A percentile compares a stretch with the other conserved stretches of the same genome.
Evolutionary conservation across 1,140 invertebrate species (phyloP).

Genomic region (Archegozetes longisetosus): DNA sequence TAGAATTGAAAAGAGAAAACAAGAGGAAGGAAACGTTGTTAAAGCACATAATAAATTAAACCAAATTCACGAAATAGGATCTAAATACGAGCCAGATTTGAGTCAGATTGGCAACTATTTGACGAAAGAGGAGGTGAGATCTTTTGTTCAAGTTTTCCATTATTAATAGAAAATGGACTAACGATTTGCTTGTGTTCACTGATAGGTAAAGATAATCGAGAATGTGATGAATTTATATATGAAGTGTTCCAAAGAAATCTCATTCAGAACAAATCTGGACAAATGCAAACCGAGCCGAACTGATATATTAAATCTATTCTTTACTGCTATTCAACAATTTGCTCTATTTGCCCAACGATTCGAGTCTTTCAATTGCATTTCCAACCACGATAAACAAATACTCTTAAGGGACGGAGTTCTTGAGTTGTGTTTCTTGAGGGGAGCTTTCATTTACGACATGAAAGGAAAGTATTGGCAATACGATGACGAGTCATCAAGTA

Average conservation of each 20-base stretch:
- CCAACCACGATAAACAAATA: slow-evolving; percentile 32
- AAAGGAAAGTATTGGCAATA: slow-evolving; percentile 7
- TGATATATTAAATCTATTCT: slow-evolving; percentile 27
- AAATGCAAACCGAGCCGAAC: neutral
- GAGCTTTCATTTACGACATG: slow-evolving; percentile 26
- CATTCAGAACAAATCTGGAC: neutral
- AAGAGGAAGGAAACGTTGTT: slow-evolving; percentile 6
- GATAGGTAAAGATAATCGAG: slow-evolving; percentile 13
- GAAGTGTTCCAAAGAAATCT: neutral
- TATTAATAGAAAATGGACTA: too few species aligned
- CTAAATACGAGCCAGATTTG: slow-evolving; percentile 14
- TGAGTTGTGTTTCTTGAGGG: slow-evolving; percentile 35
- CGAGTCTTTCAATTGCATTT: slow-evolving; percentile 30
- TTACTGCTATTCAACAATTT: slow-evolving; percentile 26
- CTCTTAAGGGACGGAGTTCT: slow-evolving; percentile 35
- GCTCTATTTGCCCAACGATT: slow-evolving; percentile 26
- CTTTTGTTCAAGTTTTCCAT: too few species aligned
- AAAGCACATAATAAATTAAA: neutral
- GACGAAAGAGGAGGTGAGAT: slow-evolving; percentile 15
- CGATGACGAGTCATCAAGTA: slow-evolving; percentile 13
- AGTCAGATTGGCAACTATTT: slow-evolving; percentile 17
- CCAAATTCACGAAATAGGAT: neutral
- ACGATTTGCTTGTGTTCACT: too few species aligned
- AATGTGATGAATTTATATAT: neutral
- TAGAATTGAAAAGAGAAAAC: slow-evolving; percentile 22